A percentile compares a stretch with the other conserved stretches of the same genome.
phyloP scores from a whole-genome alignment of 2,797 vertebrate genomes.

The Sorex maritimensis region DNA sequence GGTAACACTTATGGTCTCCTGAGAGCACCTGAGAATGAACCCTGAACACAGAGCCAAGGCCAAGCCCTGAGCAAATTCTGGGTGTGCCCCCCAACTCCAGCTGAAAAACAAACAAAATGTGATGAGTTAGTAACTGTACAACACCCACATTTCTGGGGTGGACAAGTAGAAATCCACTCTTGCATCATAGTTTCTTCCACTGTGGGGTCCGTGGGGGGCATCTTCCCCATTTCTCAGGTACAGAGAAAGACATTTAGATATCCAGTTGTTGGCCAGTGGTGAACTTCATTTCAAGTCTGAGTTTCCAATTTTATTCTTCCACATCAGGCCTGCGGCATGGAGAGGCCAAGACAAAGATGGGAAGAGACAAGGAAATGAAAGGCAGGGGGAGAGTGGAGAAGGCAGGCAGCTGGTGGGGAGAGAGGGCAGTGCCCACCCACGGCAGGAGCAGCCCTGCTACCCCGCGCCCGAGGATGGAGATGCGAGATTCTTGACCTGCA shows the following conservation, averaged over 20 bases:
- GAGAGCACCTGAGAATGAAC: no score
- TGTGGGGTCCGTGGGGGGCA: not conserved
- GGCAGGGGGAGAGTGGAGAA: not conserved
- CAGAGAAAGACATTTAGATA: accelerated
- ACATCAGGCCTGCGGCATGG: accelerated
- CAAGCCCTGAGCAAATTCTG: no score
- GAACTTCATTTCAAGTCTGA: not conserved
- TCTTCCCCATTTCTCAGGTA: not conserved
- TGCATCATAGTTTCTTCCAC: no score
- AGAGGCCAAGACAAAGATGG: no score
- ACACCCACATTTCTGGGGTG: accelerated
- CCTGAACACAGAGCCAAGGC: no score
- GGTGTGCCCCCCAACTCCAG: no score
- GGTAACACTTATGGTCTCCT: no score
- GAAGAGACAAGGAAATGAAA: accelerated
- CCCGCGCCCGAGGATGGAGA: not conserved
- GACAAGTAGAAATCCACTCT: no score
- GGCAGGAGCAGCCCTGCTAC: accelerated
- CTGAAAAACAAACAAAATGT: no score
- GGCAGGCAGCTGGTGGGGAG: accelerated
- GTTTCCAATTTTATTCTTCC: not conserved
- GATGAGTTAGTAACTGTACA: not conserved
- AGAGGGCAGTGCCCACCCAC: not conserved
- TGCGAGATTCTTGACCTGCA: not conserved
- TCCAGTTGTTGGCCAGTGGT: accelerated